Evolutionary conservation across 1,140 invertebrate genomes (phyloP).

Genomic region (Bombus vancouverensis): DNA sequence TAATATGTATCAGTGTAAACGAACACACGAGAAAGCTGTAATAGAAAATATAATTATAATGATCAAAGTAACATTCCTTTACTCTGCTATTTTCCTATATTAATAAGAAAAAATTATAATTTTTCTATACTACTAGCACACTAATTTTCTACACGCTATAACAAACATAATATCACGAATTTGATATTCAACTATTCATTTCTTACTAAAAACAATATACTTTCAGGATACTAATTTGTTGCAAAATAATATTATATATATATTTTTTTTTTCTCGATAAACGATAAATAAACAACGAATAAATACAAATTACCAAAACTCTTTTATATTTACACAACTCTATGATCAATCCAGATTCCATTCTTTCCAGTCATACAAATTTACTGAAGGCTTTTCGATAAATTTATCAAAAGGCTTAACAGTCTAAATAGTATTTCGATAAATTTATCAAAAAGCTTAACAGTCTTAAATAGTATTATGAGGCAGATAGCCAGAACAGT

Average conservation of each 20-base stretch:
- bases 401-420: not conserved
- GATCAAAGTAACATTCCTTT: not conserved
- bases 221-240: not conserved
- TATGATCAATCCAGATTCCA: not conserved
- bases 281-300: not conserved
- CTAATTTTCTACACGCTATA: not conserved
- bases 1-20: not conserved
- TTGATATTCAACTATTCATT: not conserved
- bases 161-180: not conserved
- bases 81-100: not conserved
- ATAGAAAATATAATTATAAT: slow-evolving; percentile 1
- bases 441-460: not conserved
- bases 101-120: not conserved
- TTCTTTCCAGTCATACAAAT: not conserved
- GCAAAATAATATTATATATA: not conserved
- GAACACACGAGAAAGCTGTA: not conserved
- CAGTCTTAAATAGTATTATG: slow-evolving; percentile 70
- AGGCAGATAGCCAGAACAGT: slow-evolving; percentile 76
- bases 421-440: slow-evolving; percentile 52
- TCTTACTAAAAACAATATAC: not conserved
- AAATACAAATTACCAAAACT: not conserved
- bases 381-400: not conserved
- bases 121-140: slow-evolving; percentile 8
- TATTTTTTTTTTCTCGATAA: no score
- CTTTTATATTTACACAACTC: not conserved